Percentiles rank a stretch among this genome's conserved stretches.
These are phyloP conservation scores for Cacatua alba DNA, from an alignment of 2,113 vertebrate species.

Conservation along the genomic window DNA sequence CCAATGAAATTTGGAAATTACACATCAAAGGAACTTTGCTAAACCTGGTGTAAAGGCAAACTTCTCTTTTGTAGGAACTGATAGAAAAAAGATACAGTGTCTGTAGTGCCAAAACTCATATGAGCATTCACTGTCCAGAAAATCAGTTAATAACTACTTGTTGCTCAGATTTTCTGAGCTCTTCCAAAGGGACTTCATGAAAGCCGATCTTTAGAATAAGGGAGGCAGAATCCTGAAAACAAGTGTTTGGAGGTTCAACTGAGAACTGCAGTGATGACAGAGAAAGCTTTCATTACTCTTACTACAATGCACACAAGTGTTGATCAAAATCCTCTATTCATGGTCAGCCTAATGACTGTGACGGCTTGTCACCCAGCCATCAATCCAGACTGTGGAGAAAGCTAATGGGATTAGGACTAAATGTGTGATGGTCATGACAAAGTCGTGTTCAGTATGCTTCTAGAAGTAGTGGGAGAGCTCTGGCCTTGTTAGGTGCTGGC, in stretches of 20 bases:
- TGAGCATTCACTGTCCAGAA: background rate
- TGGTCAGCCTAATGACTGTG: background rate
- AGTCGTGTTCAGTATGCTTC: background rate
- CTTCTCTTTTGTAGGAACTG: background rate
- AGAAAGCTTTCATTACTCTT: background rate
- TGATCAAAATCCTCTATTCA: background rate
- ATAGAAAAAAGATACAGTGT: background rate
- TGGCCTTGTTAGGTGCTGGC: background rate
- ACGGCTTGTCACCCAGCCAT: background rate
- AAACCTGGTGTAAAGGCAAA: background rate
- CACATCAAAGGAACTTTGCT: background rate
- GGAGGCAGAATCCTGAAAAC: background rate
- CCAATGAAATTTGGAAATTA: slow-evolving; percentile 13
- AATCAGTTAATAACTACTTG: background rate
- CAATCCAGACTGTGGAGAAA: background rate
- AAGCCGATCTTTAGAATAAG: background rate
- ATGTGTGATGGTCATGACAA: background rate
- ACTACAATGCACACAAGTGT: background rate
- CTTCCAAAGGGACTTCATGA: background rate
- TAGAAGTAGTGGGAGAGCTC: background rate
- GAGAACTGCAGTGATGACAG: background rate
- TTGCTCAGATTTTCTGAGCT: background rate
- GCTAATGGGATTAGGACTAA: background rate
- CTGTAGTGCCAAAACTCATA: background rate
- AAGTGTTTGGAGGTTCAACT: background rate